Evolutionary conservation across 2,113 vertebrate genomes (phyloP).

Genomic region (Collichthys lucidus): DNA sequence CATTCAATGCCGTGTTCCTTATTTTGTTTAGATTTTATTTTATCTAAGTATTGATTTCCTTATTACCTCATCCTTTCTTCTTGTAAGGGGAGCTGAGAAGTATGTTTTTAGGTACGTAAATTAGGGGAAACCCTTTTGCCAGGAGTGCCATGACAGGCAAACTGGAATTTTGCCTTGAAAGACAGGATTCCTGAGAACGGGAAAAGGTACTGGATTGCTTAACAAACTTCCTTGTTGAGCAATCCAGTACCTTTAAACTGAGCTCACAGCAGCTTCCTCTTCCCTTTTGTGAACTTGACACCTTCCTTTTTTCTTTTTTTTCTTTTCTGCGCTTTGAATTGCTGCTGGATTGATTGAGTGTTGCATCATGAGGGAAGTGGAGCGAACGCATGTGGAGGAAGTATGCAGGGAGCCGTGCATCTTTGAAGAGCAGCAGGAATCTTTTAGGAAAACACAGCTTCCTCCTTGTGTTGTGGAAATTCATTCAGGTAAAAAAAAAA

Average conservation of each 20-base stretch:
- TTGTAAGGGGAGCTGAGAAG: neutral
- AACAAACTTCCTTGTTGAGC: constrained; percentile 62
- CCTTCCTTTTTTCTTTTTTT: constrained; percentile 42
- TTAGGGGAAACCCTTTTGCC: neutral
- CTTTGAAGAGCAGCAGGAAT: constrained; percentile 61
- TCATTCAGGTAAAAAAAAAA: constrained; percentile 10
- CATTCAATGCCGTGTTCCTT: neutral
- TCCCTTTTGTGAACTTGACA: constrained; percentile 14
- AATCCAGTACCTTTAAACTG: constrained; percentile 5
- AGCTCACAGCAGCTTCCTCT: constrained; percentile 51
- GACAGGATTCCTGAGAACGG: neutral
- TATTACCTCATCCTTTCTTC: neutral
- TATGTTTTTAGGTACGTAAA: neutral
- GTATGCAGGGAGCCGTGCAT: constrained; percentile 64
- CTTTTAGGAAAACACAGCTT: constrained; percentile 85
- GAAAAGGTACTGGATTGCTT: too few species aligned
- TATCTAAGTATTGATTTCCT: neutral
- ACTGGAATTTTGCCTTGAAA: constrained; percentile 3
- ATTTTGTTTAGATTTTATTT: neutral
- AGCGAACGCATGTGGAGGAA: constrained; percentile 8
- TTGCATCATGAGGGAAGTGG: constrained; percentile 43
- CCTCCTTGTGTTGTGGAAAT: constrained; percentile 70
- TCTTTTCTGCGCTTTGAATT: neutral
- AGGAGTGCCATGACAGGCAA: neutral
- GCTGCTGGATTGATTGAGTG: neutral